Evolutionary conservation across 2,888 invertebrate species (phyloP), one percentile per base, ranked within the genome.

Genomic region (Helicoverpa assulta): DNA sequence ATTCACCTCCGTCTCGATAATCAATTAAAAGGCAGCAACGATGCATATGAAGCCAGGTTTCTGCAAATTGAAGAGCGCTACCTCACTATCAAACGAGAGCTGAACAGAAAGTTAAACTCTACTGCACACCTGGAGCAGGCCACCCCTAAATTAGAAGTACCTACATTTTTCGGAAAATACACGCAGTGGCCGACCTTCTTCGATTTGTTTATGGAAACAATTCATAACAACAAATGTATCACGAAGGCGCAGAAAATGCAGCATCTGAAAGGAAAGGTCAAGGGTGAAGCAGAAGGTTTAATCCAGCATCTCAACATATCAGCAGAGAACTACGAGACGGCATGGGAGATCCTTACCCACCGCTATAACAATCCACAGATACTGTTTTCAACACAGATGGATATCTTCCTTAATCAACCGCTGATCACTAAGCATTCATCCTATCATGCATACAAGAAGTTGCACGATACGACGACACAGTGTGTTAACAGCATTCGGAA

Each of bases 161-260:
- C 56, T 8, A 29, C 56, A 56, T 64, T 56, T 8, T 19, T 29
- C 19, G 63, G 50, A n/a, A 53, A 18, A 47, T 64, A 57, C 0
- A 57, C 21, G 2, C 57, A 58, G n/a, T 57, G 64, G 64, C 57
- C 33, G n/a, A 21, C 64, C 12, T 51, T 57, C 21, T 57, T 57
- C 0, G 57, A 64, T 57, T 18, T 64, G 12, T 64, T 64, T 14
- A 5, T 19, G 29, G 57, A 57, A 64, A 57, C 64, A 0, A 57
- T 57, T 5, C 37, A 64, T 19, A 64, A 57, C 1, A 64, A 57
- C 47, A 55, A 33, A 10, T 37, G 33, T 29, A 63, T 55, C 1
- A 29, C 29, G 18, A 63, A 47, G 43, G 55, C 63, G 29, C 63
- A 63, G 26, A 63, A 55, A 14, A 55, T 63, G 63, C 63, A 55